A percentile compares a stretch with the other conserved stretches of the same genome.
Conservation (phyloP, 2,888 invertebrate species). For the Ochropacha duplaris region DNA sequence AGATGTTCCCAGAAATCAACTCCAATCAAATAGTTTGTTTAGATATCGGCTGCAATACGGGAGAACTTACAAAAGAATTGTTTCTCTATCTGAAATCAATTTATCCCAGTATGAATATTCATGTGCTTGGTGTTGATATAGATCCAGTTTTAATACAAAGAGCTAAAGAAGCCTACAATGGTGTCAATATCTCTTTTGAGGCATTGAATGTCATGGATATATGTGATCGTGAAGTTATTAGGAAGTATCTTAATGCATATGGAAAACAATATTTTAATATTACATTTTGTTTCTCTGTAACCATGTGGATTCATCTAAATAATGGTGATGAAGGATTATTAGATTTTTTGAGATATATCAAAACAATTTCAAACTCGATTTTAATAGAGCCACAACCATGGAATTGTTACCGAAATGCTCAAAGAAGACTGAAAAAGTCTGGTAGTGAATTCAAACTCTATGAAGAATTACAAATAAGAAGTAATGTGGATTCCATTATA, state of each 20-base stretch:
- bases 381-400: slow-evolving; percentile 93
- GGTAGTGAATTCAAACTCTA: slow-evolving; percentile 84
- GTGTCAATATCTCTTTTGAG: slow-evolving; percentile 77
- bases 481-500: slow-evolving; percentile 84
- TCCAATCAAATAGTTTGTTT: slow-evolving; percentile 75
- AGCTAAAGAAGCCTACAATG: slow-evolving; percentile 81
- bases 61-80: slow-evolving; percentile 86
- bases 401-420: slow-evolving; percentile 91
- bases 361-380: slow-evolving; percentile 79
- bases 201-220: slow-evolving; percentile 84
- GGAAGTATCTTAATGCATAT: slow-evolving; percentile 68
- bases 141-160: slow-evolving; percentile 87
- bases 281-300: slow-evolving; percentile 91
- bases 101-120: slow-evolving; percentile 53
- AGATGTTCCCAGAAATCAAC: slow-evolving; percentile 56
- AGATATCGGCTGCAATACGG: slow-evolving; percentile 91
- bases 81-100: slow-evolving; percentile 75
- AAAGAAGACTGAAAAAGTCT: slow-evolving; percentile 86
- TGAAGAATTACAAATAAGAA: slow-evolving; percentile 82
- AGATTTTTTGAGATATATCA: slow-evolving; percentile 83
- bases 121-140: slow-evolving; percentile 88
- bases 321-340: slow-evolving; percentile 89
- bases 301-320: slow-evolving; percentile 96
- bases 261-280: slow-evolving; percentile 83
- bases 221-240: slow-evolving; percentile 55